Base-by-base conservation (phyloP, 2,113 vertebrate genomes). In the Barnardius zonarius region DNA sequence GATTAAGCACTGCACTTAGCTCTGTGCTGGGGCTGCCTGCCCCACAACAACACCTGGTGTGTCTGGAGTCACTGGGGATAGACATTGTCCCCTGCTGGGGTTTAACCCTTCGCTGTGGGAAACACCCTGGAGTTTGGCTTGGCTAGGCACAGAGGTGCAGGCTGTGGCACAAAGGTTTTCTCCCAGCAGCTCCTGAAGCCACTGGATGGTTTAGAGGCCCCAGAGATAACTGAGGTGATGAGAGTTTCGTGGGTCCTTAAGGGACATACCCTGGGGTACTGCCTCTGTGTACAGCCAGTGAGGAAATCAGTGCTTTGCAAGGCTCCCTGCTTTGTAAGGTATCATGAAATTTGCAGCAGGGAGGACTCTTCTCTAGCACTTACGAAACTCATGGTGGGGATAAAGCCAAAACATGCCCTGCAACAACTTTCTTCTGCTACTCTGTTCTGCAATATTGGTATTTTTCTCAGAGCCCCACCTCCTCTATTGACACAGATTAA, bases 61-160 rank as follows among this genome's bases (percentile, higher is more conserved):
- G 39, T 80, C 81, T 52, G 0, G 0, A 44, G 24, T n/a, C 69
- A 67, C 27, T 15, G 22, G 10, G 25, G 43, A 23, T 0, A 1
- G 52, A 46, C 30, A 1, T 52, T 75, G 41, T 7, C 22, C 24
- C 11, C 18, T n/a, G 7, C n/a, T 49, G 48, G 13, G 52, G 9
- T 81, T 83, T 91, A 92, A 62, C 52, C 39, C 28, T 91, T 28
- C 24, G 14, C 6, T 31, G 59, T 61, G 46, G 46, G 57, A 86
- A 78, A 28, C 43, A 37, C 30, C 9, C 18, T 69, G 48, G 46
- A 54, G 49, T 13, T 37, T 90, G 57, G 14, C 37, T 61, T 85
- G 70, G 61, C 28, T 91, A 7, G 48, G 39, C 41, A 27, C 41
- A 33, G 28, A 13, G 5, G 4, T 31, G 20, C 17, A 55, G n/a